phyloP scores from a whole-genome alignment of 2,888 invertebrate genomes.

The Apomyelois bistriatella region DNA sequence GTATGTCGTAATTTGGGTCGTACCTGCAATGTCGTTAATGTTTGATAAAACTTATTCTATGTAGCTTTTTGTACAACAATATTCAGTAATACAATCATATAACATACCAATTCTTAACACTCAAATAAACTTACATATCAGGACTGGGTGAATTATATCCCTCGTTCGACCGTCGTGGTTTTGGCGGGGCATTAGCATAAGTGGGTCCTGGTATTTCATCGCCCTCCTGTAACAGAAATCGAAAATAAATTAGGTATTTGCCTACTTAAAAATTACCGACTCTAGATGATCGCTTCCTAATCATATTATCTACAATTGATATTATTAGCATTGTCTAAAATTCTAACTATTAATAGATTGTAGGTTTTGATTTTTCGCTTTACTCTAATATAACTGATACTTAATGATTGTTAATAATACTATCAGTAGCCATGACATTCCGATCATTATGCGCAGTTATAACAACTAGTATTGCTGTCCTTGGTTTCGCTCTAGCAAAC shows the following conservation, averaged over 20 bases:
- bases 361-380: neutral
- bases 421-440: constrained; percentile 37
- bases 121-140: constrained; percentile 73
- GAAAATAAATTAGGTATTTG: constrained; percentile 9
- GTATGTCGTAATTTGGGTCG: constrained; percentile 76
- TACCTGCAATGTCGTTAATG: constrained; percentile 60
- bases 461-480: constrained; percentile 60
- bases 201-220: constrained; percentile 75
- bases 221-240: constrained; percentile 45
- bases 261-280: neutral
- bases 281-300: neutral
- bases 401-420: constrained; percentile 20
- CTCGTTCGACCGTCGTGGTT: constrained; percentile 89
- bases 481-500: constrained; percentile 66
- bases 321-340: too few relatives aligned
- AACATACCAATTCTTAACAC: neutral
- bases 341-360: too few relatives aligned
- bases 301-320: too few relatives aligned
- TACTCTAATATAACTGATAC: neutral
- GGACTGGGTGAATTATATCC: constrained; percentile 88
- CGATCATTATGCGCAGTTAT: constrained; percentile 56
- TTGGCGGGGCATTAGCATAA: constrained; percentile 94
- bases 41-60: neutral
- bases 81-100: neutral
- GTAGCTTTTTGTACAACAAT: too few relatives aligned